Evolutionary conservation across 2,113 vertebrate genomes (phyloP).

Genomic region (Grallaria varia): DNA sequence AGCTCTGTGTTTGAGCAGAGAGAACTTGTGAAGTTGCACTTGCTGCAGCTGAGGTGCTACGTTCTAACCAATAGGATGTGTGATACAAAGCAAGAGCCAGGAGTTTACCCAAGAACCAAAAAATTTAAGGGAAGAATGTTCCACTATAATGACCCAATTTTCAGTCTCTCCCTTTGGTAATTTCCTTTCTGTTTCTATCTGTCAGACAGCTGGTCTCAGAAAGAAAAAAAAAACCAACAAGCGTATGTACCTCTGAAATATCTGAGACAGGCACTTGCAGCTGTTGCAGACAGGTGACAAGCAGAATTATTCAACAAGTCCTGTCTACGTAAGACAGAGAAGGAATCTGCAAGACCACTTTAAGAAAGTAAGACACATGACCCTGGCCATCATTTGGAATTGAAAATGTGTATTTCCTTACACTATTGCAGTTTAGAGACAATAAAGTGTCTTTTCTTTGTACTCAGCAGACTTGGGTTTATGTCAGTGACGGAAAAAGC

Average conservation of each 20-base stretch:
- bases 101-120: background rate
- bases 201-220: constrained; percentile 43
- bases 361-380: background rate
- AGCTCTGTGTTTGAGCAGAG: background rate
- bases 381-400: background rate
- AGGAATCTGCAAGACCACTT: background rate
- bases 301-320: background rate
- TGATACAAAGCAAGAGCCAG: background rate
- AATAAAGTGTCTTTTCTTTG: background rate
- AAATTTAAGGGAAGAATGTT: background rate
- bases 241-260: constrained; percentile 19
- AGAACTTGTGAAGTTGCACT: background rate
- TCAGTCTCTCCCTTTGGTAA: background rate
- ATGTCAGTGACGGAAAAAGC: background rate
- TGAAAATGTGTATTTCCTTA: background rate
- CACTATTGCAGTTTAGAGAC: background rate
- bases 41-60: background rate
- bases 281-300: constrained; percentile 50
- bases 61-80: background rate
- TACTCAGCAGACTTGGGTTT: background rate
- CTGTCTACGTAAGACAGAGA: background rate
- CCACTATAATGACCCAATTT: background rate
- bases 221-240: background rate
- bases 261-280: constrained; percentile 9
- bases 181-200: background rate